Evolutionary conservation across 2,888 invertebrate genomes (phyloP).

Genomic region (Tuberolachnus salignus): DNA sequence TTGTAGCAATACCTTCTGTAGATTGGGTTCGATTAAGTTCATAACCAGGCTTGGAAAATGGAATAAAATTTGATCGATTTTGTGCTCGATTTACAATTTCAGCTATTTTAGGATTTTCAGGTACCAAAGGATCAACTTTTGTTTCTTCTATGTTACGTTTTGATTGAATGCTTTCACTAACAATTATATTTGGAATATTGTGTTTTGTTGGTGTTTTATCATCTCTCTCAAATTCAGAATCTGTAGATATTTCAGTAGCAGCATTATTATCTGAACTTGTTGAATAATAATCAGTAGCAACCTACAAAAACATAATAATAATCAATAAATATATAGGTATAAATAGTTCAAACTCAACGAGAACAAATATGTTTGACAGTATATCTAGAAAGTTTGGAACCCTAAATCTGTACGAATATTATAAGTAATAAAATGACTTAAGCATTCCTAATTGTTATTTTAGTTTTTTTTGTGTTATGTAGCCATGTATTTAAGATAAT

Average conservation of each 20-base stretch:
- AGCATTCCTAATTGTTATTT: no score
- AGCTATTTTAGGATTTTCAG: slow-evolving; percentile 53
- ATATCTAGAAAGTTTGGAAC: no score
- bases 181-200: slow-evolving; percentile 77
- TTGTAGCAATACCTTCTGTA: slow-evolving; percentile 85
- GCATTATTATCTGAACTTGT: slow-evolving; percentile 67
- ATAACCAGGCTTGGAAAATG: slow-evolving; percentile 72
- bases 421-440: no score
- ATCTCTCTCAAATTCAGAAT: slow-evolving; percentile 89
- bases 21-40: slow-evolving; percentile 82
- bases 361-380: no score
- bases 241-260: slow-evolving; percentile 89
- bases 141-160: slow-evolving; percentile 61
- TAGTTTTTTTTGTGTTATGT: no score
- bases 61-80: slow-evolving; percentile 59
- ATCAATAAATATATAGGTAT: no score
- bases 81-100: slow-evolving; percentile 48
- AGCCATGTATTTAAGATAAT: no score
- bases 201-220: slow-evolving; percentile 71
- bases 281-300: slow-evolving; percentile 57
- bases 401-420: no score
- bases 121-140: slow-evolving; percentile 52
- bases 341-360: no score
- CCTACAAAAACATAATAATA: slow-evolving; percentile 50
- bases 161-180: slow-evolving; percentile 74